These are phyloP conservation scores for Halocynthia roretzi DNA, from an alignment of 23 tunicate genomes.

Conservation along the genomic window DNA sequence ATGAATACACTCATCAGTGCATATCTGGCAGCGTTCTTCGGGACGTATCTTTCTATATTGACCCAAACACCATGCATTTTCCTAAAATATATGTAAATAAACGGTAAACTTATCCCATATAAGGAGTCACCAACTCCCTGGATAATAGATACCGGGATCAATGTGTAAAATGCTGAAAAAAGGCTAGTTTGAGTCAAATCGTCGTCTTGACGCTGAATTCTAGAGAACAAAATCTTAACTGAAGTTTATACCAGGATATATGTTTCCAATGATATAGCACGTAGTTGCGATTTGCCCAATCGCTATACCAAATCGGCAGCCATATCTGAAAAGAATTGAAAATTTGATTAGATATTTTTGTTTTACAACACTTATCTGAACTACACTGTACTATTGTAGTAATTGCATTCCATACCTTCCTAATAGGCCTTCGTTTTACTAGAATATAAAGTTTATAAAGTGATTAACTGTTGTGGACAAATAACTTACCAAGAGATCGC, in stretches of 20 bases:
- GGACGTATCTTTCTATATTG: too few relatives aligned
- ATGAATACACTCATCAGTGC: too few relatives aligned
- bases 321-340: neutral
- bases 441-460: too few relatives aligned
- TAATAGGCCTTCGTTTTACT: too few relatives aligned
- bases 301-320: neutral
- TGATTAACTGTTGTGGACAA: too few relatives aligned
- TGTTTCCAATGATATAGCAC: neutral
- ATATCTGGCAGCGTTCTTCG: too few relatives aligned
- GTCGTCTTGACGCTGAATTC: neutral
- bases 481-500: too few relatives aligned
- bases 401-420: too few relatives aligned
- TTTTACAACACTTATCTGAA: too few relatives aligned
- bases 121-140: slow-evolving; percentile 50
- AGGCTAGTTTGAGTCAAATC: neutral
- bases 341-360: too few relatives aligned
- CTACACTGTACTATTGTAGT: too few relatives aligned
- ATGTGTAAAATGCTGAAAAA: slow-evolving; percentile 34
- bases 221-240: too few relatives aligned
- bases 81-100: slow-evolving; percentile 36
- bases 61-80: slow-evolving; percentile 26
- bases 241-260: slow-evolving; percentile 7
- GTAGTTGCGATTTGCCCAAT: neutral
- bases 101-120: slow-evolving; percentile 36
- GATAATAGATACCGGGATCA: slow-evolving; percentile 44